Base-by-base conservation (phyloP, 2,797 vertebrate species). In the Fringilla coelebs region DNA sequence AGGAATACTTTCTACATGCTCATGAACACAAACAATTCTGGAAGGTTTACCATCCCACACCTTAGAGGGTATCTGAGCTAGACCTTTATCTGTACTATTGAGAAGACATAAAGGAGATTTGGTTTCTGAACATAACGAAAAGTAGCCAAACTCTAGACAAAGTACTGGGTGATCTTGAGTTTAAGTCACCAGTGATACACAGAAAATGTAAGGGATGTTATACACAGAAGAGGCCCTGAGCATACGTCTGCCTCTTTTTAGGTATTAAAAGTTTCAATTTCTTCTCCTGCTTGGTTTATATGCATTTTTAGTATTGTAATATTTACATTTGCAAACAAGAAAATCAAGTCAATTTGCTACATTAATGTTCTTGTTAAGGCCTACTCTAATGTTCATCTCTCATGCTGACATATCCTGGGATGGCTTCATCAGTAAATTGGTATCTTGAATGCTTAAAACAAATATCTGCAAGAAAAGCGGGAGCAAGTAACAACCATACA, bases 241-340 rank as follows among this genome's bases (percentile, higher is more conserved):
- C 24, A 17, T 24, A 45, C 6, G 3, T 61, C 43, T 66, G 19
- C 17, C n/a, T 40, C 11, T 34, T 76, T 72, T 45, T 17, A 57
- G 8, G 54, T 10, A 13, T 31, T n/a, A 55, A 17, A 78, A 38
- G 32, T 32, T 75, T 77, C 4, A 3, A 17, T 41, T 91, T 74
- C 61, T 93, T 90, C 28, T 73, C 22, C 68, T 41, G 8, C 18
- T 65, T 63, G 14, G 21, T 32, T 84, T 61, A 67, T 9, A 9
- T 57, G 13, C 17, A 46, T 57, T 87, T 82, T 68, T 65, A 68
- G 12, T 63, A 58, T 17, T 29, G n/a, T 41, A 52, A 63, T 8
- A 2, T 26, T 58, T 66, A 66, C 0, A 4, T 45, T 41, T 72
- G 38, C 6, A 21, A 40, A 70, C 0, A 0, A 36, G 21, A 14